Conservation (phyloP, 2,888 invertebrate species). For the Luperina testacea region DNA sequence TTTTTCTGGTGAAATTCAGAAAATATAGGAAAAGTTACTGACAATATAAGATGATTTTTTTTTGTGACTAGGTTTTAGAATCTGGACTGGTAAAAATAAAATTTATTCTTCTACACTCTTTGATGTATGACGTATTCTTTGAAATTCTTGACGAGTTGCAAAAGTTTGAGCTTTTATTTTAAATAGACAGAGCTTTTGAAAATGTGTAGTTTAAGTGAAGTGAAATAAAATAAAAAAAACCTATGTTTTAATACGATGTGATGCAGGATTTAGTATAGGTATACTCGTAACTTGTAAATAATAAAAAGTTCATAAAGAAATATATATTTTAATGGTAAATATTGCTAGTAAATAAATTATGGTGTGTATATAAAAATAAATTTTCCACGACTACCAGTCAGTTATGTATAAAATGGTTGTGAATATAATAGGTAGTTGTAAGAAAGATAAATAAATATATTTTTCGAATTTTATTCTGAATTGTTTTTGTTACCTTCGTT, state of each 20-base stretch:
- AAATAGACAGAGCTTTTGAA: neutral
- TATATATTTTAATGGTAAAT: conserved; percentile 38
- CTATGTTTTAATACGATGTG: conserved; percentile 3
- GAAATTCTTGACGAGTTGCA: neutral
- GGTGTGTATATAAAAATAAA: conserved; percentile 27
- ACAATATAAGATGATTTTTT: neutral
- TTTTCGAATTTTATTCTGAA: conserved; percentile 19
- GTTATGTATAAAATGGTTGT: conserved; percentile 41
- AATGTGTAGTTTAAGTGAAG: neutral
- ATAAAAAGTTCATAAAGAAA: conserved; percentile 14
- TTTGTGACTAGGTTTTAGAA: neutral
- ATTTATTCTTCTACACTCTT: neutral
- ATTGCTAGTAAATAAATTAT: conserved; percentile 5
- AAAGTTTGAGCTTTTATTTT: conserved; percentile 1
- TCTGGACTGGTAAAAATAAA: neutral
- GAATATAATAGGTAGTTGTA: conserved; percentile 38
- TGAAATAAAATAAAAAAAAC: neutral
- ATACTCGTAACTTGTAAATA: conserved; percentile 26
- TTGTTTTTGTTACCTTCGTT: conserved; percentile 19
- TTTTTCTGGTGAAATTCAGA: conserved; percentile 42
- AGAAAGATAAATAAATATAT: conserved; percentile 55
- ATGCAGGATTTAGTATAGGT: conserved; percentile 9
- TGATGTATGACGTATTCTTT: neutral
- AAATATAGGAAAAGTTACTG: conserved; percentile 31
- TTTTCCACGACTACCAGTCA: neutral